Conservation (phyloP, 2,113 vertebrate species). For the Tachuris rubrigastra region DNA sequence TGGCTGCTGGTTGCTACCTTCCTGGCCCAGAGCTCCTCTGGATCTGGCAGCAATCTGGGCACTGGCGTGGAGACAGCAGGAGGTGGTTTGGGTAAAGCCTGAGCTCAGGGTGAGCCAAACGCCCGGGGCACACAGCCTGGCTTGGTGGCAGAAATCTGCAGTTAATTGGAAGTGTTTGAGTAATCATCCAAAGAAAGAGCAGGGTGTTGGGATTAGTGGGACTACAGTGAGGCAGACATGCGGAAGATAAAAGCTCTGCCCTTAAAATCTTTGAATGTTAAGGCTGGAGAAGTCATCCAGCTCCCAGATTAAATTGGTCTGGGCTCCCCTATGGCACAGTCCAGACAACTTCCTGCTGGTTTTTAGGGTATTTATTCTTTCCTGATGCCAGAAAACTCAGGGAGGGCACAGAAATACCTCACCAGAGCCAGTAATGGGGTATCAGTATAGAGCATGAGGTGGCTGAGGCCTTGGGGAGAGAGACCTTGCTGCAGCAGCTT, state of each 20-base stretch:
- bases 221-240: background rate
- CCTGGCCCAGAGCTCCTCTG: background rate
- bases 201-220: background rate
- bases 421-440: background rate
- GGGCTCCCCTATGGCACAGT: background rate
- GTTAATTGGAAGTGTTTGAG: background rate
- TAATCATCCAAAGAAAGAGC: background rate
- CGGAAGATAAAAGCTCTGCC: background rate
- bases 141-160: background rate
- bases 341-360: background rate
- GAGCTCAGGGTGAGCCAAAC: background rate
- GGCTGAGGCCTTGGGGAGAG: background rate
- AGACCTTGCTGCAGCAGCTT: background rate
- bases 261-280: background rate
- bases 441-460: background rate
- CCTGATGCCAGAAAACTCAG: fast-evolving
- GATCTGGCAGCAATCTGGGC: background rate
- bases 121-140: background rate
- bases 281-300: background rate
- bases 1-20: background rate
- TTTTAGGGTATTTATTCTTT: background rate
- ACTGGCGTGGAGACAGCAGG: background rate
- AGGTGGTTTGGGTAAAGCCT: background rate
- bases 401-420: background rate
- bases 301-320: background rate